Percentiles rank a stretch among this genome's conserved stretches.
phyloP scores from a whole-genome alignment of 2,888 invertebrate genomes.

The Erebia epiphron region DNA sequence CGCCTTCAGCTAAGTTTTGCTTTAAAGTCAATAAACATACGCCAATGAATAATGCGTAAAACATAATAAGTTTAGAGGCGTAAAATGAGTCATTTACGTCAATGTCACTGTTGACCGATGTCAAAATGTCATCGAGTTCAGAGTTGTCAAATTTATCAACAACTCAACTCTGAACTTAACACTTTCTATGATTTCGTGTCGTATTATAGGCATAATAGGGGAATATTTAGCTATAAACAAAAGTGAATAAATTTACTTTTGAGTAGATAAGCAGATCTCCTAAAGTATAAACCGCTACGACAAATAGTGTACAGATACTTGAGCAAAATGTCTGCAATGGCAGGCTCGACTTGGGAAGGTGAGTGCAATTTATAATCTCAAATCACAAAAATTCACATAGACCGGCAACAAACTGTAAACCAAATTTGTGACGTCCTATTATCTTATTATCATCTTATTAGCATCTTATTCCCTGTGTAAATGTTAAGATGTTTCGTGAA shows the following conservation, averaged over 20 bases:
- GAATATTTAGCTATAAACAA: not conserved
- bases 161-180: too few species aligned
- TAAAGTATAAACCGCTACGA: not conserved
- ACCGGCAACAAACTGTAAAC: constrained; percentile 20
- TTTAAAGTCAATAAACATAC: too few species aligned
- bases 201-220: not conserved
- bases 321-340: constrained; percentile 53
- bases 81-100: not conserved
- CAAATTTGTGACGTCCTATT: constrained; percentile 34
- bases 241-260: not conserved
- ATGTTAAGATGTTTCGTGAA: constrained; percentile 6
- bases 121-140: too few species aligned
- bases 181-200: too few species aligned
- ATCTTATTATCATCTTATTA: too few species aligned
- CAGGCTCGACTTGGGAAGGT: constrained; percentile 69
- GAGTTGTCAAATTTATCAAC: too few species aligned
- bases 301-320: not conserved
- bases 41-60: too few species aligned
- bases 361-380: constrained; percentile 32
- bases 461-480: constrained; percentile 39
- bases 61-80: too few species aligned
- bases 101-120: not conserved
- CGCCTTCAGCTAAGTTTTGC: too few species aligned
- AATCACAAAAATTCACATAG: not conserved
- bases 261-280: not conserved